A percentile compares a stretch with the other conserved stretches of the same genome.
Evolutionary conservation across 2,113 vertebrate species (phyloP).

Genomic region (Cynopterus brachyotis): DNA sequence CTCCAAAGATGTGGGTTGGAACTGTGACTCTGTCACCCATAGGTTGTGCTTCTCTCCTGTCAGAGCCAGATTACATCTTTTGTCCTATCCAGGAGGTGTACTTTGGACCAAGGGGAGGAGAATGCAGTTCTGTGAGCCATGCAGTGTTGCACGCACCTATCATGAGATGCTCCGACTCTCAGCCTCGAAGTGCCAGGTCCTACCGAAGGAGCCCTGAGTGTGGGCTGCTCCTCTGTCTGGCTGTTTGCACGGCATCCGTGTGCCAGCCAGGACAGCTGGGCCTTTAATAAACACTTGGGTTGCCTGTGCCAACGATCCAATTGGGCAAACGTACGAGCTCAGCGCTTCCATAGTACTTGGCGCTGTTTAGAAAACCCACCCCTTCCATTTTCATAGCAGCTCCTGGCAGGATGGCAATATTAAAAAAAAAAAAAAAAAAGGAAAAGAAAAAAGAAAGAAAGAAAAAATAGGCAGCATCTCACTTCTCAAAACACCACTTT

Average conservation of each 20-base stretch:
- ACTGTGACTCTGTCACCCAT: neutral
- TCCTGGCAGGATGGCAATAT: slow-evolving; percentile 25
- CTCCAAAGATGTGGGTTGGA: neutral
- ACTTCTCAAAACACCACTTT: slow-evolving; percentile 55
- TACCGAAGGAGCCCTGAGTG: neutral
- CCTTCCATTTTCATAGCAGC: slow-evolving; percentile 43
- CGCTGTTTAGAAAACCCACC: neutral
- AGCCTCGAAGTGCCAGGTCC: neutral
- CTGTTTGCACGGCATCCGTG: neutral
- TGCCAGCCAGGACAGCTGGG: slow-evolving; percentile 65
- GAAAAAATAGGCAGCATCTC: slow-evolving; percentile 1
- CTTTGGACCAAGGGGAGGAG: neutral
- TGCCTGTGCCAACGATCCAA: slow-evolving; percentile 11
- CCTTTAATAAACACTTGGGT: slow-evolving; percentile 3
- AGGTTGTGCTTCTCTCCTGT: neutral
- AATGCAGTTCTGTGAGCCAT: fast-evolving
- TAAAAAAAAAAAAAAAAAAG: neutral
- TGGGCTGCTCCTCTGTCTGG: neutral
- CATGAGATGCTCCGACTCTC: neutral
- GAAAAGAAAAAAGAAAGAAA: neutral
- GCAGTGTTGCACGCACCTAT: fast-evolving
- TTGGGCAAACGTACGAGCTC: neutral
- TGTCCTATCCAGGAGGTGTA: neutral
- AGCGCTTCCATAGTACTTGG: neutral
- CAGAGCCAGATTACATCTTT: neutral